These are phyloP conservation scores for Pomacea maculata DNA, from an alignment of 1,140 invertebrate genomes.

Conservation along the genomic window DNA sequence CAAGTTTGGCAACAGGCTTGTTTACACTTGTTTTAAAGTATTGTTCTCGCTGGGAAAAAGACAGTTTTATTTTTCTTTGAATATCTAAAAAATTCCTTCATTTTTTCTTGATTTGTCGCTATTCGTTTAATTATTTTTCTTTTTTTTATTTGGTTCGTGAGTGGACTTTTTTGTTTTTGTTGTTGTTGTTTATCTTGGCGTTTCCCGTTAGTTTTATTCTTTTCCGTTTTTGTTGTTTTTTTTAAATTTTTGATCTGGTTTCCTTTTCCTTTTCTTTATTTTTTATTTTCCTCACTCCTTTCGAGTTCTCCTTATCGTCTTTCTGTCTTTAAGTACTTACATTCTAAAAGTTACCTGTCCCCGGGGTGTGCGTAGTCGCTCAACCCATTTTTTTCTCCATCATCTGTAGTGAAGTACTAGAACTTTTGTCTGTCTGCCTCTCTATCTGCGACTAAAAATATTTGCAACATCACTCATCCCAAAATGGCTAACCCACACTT, in stretches of 20 bases:
- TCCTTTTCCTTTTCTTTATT: background rate
- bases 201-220: too few relatives aligned
- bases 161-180: background rate
- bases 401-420: too few relatives aligned
- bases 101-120: background rate
- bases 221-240: too few relatives aligned
- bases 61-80: background rate
- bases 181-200: background rate
- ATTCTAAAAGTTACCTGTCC: too few relatives aligned
- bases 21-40: too few relatives aligned
- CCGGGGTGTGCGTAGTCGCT: too few relatives aligned
- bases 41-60: too few relatives aligned
- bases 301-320: background rate
- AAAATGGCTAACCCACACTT: too few relatives aligned
- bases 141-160: background rate
- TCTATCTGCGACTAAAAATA: background rate
- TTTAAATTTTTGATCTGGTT: background rate
- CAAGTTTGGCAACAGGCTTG: too few relatives aligned
- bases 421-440: too few relatives aligned
- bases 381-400: too few relatives aligned
- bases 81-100: background rate
- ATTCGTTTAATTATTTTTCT: background rate
- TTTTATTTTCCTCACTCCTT: background rate
- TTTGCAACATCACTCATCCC: background rate
- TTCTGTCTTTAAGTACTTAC: background rate